These are phyloP conservation scores for Oreotrochilus melanogaster DNA, from an alignment of 2,113 vertebrate genomes.

Conservation along the genomic window DNA sequence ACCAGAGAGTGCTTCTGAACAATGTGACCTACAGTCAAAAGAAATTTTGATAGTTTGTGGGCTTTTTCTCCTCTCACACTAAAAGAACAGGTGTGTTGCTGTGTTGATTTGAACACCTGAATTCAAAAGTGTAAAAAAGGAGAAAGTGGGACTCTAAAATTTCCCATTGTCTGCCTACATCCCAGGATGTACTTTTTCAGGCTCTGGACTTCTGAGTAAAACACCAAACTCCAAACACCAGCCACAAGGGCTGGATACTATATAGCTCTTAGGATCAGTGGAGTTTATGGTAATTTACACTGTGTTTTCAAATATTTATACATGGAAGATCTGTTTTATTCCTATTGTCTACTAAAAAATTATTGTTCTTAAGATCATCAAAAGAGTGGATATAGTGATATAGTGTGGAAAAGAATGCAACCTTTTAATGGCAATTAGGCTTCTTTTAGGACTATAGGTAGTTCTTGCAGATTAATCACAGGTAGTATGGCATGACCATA, in stretches of 20 bases:
- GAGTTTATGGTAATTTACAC: background rate
- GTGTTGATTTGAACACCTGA: background rate
- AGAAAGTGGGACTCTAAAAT: background rate
- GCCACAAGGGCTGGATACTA: fast-evolving
- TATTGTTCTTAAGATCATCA: background rate
- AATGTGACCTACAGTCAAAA: background rate
- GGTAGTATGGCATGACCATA: background rate
- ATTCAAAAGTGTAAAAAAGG: background rate
- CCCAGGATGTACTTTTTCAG: background rate
- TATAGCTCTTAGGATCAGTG: background rate
- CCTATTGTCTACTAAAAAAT: background rate
- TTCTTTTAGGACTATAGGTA: background rate
- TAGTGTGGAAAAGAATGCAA: background rate
- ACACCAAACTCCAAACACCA: background rate
- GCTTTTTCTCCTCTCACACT: background rate
- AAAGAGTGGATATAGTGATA: background rate
- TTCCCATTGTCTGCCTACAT: background rate
- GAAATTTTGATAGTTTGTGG: background rate
- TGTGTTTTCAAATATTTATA: background rate
- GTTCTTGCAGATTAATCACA: background rate
- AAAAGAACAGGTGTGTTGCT: fast-evolving
- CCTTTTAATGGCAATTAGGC: background rate
- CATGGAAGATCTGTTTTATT: background rate
- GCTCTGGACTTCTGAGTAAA: background rate
- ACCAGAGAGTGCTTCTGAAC: background rate